These are phyloP conservation scores for Agrochola lychnidis DNA, from an alignment of 2,888 invertebrate genomes.

Conservation along the genomic window DNA sequence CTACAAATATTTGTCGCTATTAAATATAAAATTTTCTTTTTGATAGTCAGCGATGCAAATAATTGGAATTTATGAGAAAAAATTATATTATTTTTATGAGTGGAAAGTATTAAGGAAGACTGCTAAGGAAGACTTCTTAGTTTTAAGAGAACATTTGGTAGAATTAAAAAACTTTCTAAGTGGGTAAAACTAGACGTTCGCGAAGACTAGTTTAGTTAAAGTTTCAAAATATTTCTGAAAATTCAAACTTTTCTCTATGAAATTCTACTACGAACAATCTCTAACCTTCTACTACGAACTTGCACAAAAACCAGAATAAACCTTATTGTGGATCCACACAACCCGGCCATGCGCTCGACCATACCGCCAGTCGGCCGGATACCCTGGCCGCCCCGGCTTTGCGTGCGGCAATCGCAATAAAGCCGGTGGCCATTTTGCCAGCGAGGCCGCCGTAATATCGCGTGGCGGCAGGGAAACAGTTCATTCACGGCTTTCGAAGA, in stretches of 20 bases:
- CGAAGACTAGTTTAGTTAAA: too few species aligned
- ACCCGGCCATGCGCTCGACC: too few species aligned
- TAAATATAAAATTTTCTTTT: conserved; percentile 27
- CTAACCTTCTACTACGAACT: too few species aligned
- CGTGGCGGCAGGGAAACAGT: too few species aligned
- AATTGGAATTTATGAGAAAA: conserved; percentile 12
- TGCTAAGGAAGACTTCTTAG: neutral
- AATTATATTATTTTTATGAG: conserved; percentile 3
- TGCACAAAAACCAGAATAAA: too few species aligned
- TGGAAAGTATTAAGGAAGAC: neutral
- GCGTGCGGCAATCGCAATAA: too few species aligned
- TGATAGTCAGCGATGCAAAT: conserved; percentile 14
- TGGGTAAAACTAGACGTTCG: neutral
- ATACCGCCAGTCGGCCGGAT: too few species aligned
- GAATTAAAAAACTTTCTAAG: neutral
- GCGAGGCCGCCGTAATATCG: too few species aligned
- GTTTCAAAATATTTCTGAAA: neutral
- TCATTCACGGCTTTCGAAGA: too few species aligned
- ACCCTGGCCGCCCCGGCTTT: too few species aligned
- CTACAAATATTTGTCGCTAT: conserved; percentile 31
- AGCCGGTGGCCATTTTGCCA: too few species aligned
- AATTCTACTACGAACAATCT: neutral
- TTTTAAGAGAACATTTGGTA: neutral
- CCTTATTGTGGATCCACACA: too few species aligned
- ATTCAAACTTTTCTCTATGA: neutral